A percentile compares a stretch with the other conserved stretches of the same genome.
Evolutionary conservation across 1,140 invertebrate species (phyloP).

Genomic region (Drosophila fuyamai): DNA sequence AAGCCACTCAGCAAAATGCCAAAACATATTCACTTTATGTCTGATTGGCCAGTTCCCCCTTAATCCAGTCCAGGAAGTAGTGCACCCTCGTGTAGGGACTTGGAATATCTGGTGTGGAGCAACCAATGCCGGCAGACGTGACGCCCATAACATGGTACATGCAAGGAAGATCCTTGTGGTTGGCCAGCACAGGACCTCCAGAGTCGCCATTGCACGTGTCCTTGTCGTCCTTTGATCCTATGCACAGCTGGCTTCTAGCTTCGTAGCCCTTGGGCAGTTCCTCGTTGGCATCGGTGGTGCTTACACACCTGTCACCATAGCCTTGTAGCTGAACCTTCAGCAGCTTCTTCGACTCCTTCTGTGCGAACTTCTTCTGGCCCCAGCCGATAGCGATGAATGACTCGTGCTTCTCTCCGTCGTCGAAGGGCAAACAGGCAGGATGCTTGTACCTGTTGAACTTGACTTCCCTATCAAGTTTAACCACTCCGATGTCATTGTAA

Average conservation of each 20-base stretch:
- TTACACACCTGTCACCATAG: conserved; percentile 23
- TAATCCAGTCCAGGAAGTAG: conserved; percentile 74
- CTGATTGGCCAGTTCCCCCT: conserved; percentile 42
- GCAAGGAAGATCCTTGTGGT: conserved; percentile 58
- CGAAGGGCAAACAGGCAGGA: conserved; percentile 77
- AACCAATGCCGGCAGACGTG: conserved; percentile 67
- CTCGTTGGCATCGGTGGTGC: conserved; percentile 13
- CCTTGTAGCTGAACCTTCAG: conserved; percentile 85
- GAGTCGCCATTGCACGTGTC: conserved; percentile 85
- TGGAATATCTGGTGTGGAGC: conserved; percentile 56
- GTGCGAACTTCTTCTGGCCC: conserved; percentile 54
- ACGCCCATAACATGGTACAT: conserved; percentile 77
- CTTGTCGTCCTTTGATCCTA: conserved; percentile 86
- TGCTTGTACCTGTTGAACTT: conserved; percentile 71
- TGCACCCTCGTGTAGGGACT: conserved; percentile 70
- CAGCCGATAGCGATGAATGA: conserved; percentile 75
- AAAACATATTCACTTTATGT: background rate
- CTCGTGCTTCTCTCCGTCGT: conserved; percentile 40
- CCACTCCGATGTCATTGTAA: conserved; percentile 77
- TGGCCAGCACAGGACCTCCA: conserved; percentile 71
- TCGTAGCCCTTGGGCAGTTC: conserved; percentile 85
- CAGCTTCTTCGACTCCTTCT: conserved; percentile 73
- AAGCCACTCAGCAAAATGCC: background rate
- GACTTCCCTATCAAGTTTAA: conserved; percentile 60
- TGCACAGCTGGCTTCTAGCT: conserved; percentile 87